Evolutionary conservation across 2,888 invertebrate species (phyloP), one percentile per base, ranked within the genome.

Genomic region (Biston betularia): DNA sequence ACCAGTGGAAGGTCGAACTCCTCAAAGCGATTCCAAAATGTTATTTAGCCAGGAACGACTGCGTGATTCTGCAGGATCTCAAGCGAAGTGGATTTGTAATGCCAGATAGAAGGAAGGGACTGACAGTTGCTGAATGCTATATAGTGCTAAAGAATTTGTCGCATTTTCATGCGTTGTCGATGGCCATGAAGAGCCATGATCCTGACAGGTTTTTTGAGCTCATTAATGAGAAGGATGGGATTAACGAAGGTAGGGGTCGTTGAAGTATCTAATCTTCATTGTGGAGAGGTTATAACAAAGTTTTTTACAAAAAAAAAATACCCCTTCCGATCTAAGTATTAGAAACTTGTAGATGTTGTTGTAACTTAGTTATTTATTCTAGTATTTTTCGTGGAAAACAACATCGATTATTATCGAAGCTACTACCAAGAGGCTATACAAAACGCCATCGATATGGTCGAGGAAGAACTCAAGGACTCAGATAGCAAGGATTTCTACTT

Each of bases 381-480:
- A 90, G 96, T 95, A 0, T 90, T 96, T 66, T 96, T 96, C 80
- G 93, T 95, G 48, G 85, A 94, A 56, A 95, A 96, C 75, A 96
- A 96, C 78, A 94, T 95, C 68, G 95, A 95, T 58, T 96, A 96
- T 94, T 96, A 96, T 79, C 94, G 95, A 70, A 95, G 95, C 65
- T 96, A 96, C 79, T 96, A 96, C 75, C 93, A 94, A 4, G 94
- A 95, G 57, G 95, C 96, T 0, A 95, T 94, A 0, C 91, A 91
- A 57, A 96, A 96, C 76, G 96, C 96, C 2, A 89, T 96, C 24
- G 89, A 93, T 12, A 96, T 96, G 96, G 96, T 96, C 4, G 90
- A 89, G 65, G 86, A 92, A 48, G 90, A 88, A 56, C 80, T 93
- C 0, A 81, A 90, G 6, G 83, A 82, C 5, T 78, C 83, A 0